Evolutionary conservation across 2,888 invertebrate species (phyloP), one percentile per base, ranked within the genome.

Genomic region (Chloroclysta siterata): DNA sequence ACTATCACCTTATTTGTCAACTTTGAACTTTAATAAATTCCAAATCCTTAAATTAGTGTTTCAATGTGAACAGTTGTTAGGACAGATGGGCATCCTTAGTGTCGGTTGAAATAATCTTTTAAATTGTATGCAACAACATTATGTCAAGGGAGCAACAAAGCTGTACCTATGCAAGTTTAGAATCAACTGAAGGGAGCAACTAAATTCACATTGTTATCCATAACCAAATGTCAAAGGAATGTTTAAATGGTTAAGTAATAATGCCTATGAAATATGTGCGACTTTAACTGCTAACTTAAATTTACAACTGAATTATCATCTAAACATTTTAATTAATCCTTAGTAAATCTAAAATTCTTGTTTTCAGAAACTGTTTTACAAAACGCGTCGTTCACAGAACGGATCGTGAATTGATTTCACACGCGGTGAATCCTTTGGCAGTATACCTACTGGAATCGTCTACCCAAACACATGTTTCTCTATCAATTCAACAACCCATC

Each of bases 241-340:
- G 93, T 93, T 89, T 87, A 83, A 89, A 90, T 87, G 87, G 89
- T 91, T 92, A 92, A 91, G 92, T 92, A 92, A 88, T 89, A 88
- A 92, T 90, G 91, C 92, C 91, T 92, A 93, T 91, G 89, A 87
- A 88, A 84, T 86, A 86, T 88, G 90, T 92, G 90, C 88, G 87
- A 89, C 84, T 88, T 88, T 91, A 85, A 83, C 88, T 87, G 89
- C 92, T 91, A 93, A 91, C 91, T 92, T 93, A 92, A 91, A 90
- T 88, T 91, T 88, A 93, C 82, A 90, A 89, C 89, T 91, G 92
- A 91, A 92, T 89, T 87, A 86, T 63, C 48, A 92, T 86, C 90
- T 91, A 89, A 89, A 86, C 81, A 79, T 81, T 78, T 87, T 84
- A 88, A 87, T 88, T 87, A 89, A 87, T 79, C 11, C 89, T 90